Base-by-base conservation (phyloP, 2,113 vertebrate genomes). In the Petromus typicus region DNA sequence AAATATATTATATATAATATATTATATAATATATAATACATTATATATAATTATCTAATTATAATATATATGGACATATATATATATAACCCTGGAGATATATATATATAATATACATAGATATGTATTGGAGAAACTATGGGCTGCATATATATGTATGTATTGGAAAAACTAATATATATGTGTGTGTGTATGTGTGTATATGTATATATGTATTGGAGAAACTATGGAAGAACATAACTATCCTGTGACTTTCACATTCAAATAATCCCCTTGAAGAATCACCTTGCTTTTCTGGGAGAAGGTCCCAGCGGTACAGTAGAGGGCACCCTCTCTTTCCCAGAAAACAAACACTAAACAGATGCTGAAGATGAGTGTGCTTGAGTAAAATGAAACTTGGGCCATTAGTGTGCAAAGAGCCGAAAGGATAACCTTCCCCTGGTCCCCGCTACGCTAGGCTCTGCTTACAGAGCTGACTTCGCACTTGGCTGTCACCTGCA, bases 341-440 rank as follows among this genome's bases (percentile, higher is more conserved):
- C 81, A 86, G 25, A 96, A 95, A 92, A 59, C 40, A 1, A 64
- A 43, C 48, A 61, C 93, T 95, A 43, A 48, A 57, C n/a, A 84
- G 32, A 37, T 66, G 17, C 2, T 40, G 85, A 93, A 45, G 34
- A 45, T 86, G 20, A 32, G 63, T 66, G 25, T 84, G 32, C 57
- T 16, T 64, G 67, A 75, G 9, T 54, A 75, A 90, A 93, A 79
- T 43, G 56, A 71, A 94, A 84, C 30, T 67, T 79, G 51, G 3
- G 76, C 76, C 51, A 37, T 63, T 54, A 48, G 32, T 73, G 23
- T 95, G 34, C 45, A 25, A 80, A 79, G 13, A 78, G 75, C n/a
- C 56, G 54, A 43, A 94, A 93, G 40, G 18, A 64, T n/a, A 75
- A 61, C 1, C 34, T 59, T 51, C 66, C 40, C 84, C 13, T 63